Evolutionary conservation across 2,113 vertebrate species (phyloP).

Genomic region (Brachionichthys hirsutus): DNA sequence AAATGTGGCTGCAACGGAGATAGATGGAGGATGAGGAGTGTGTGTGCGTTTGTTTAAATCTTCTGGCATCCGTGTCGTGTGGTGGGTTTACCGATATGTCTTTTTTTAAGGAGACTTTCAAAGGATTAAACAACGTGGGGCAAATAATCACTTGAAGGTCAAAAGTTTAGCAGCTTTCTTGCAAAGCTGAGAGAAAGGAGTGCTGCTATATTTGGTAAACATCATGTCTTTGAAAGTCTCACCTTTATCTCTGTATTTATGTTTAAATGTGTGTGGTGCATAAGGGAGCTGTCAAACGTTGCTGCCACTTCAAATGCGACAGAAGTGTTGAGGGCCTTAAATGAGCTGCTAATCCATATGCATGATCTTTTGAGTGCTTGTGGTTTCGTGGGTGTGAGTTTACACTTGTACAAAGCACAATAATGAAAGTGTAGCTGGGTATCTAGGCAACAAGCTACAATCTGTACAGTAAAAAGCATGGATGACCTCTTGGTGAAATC

Average conservation of each 20-base stretch:
- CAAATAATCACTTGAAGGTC: constrained; percentile 46
- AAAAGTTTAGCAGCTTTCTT: constrained; percentile 37
- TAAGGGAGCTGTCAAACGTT: not conserved
- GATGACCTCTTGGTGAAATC: no score
- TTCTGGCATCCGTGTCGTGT: constrained; percentile 31
- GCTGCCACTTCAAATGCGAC: constrained; percentile 13
- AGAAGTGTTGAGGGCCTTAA: not conserved
- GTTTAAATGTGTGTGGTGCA: constrained; percentile 1
- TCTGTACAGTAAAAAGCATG: no score
- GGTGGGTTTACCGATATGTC: constrained; percentile 38
- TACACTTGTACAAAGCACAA: no score
- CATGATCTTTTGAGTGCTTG: not conserved
- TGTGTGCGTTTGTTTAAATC: constrained; percentile 9
- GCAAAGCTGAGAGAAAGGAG: constrained; percentile 6
- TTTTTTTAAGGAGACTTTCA: constrained; percentile 36
- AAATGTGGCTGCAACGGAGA: constrained; percentile 25
- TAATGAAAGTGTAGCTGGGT: no score
- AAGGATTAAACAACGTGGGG: constrained; percentile 45
- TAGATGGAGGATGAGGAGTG: constrained; percentile 27
- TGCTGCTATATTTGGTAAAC: constrained; percentile 9
- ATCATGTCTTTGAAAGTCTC: constrained; percentile 6
- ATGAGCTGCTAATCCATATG: constrained; percentile 1
- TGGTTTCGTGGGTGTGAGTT: not conserved
- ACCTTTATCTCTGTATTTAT: not conserved
- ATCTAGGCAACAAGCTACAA: no score